Evolutionary conservation across 2,113 vertebrate species (phyloP).

Genomic region (Ahaetulla prasina): DNA sequence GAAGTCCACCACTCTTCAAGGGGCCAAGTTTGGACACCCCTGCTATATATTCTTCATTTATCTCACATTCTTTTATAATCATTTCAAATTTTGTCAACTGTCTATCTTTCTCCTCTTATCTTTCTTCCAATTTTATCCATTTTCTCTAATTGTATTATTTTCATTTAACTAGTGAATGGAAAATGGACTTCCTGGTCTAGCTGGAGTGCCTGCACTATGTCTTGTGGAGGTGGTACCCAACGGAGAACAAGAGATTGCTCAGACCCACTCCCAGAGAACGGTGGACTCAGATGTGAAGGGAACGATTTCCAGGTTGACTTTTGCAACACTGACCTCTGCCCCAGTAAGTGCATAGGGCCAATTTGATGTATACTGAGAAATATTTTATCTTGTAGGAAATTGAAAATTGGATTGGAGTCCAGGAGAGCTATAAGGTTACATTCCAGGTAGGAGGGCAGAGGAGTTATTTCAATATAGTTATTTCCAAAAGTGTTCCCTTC

Average conservation of each 20-base stretch:
- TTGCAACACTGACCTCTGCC: conserved; percentile 91
- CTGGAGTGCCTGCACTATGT: conserved; percentile 87
- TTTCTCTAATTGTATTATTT: too few relatives aligned
- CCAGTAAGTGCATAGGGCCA: conserved; percentile 73
- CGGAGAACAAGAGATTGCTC: conserved; percentile 85
- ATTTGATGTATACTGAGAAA: not conserved
- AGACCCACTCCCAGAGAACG: conserved; percentile 79
- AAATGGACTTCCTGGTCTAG: conserved; percentile 87
- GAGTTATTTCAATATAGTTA: not conserved
- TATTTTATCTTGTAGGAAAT: not conserved
- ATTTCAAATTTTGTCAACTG: too few relatives aligned
- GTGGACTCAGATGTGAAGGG: conserved; percentile 86
- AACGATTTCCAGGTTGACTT: conserved; percentile 85
- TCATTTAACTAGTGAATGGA: conserved; percentile 80
- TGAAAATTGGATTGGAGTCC: not conserved
- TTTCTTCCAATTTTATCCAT: too few relatives aligned
- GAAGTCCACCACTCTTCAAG: too few relatives aligned
- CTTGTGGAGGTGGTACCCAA: conserved; percentile 87
- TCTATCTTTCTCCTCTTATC: too few relatives aligned
- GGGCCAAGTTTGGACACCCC: too few relatives aligned
- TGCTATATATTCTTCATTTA: too few relatives aligned
- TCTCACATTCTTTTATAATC: too few relatives aligned
- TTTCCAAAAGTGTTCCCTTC: not conserved
- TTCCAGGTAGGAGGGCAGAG: not conserved
- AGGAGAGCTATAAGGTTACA: not conserved